phyloP scores from a whole-genome alignment of 1,140 invertebrate genomes.

The Lasioglossum baleicum region DNA sequence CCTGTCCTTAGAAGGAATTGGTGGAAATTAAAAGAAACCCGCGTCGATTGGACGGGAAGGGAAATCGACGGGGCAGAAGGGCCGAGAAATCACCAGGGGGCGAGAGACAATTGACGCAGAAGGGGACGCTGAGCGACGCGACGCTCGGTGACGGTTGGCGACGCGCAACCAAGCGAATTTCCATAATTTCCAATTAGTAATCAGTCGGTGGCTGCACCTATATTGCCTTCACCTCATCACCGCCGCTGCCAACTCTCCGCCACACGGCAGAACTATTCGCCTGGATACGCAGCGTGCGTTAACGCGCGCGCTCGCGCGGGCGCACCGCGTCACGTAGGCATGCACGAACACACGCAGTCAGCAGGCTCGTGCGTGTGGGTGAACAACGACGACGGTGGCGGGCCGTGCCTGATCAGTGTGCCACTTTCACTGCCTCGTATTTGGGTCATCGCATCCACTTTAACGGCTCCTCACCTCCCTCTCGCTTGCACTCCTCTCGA shows the following conservation, averaged over 20 bases:
- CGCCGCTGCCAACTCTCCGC: constrained; percentile 43
- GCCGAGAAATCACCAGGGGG: neutral
- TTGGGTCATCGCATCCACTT: constrained; percentile 77
- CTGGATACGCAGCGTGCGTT: constrained; percentile 30
- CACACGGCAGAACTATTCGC: constrained; percentile 53
- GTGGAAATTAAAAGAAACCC: constrained; percentile 62
- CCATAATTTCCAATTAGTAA: constrained; percentile 69
- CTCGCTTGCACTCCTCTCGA: constrained; percentile 43
- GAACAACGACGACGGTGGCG: constrained; percentile 67
- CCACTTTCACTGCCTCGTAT: constrained; percentile 79
- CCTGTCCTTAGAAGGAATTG: constrained; percentile 28
- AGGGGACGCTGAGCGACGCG: no score
- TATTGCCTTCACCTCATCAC: constrained; percentile 65
- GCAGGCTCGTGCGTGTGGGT: constrained; percentile 51
- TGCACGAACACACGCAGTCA: constrained; percentile 1
- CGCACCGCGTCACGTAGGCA: constrained; percentile 34
- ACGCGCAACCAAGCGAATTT: constrained; percentile 42
- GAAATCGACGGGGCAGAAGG: constrained; percentile 17
- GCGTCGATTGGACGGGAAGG: constrained; percentile 13
- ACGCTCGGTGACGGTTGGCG: neutral
- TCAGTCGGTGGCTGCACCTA: constrained; percentile 62
- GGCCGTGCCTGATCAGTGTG: constrained; percentile 75
- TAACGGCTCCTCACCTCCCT: constrained; percentile 64
- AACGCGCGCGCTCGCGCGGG: constrained; percentile 10
- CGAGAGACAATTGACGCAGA: no score